Evolutionary conservation across 2,888 invertebrate genomes (phyloP), one percentile per base, ranked within the genome.

Genomic region (Dimorphilus gyrociliatus): DNA sequence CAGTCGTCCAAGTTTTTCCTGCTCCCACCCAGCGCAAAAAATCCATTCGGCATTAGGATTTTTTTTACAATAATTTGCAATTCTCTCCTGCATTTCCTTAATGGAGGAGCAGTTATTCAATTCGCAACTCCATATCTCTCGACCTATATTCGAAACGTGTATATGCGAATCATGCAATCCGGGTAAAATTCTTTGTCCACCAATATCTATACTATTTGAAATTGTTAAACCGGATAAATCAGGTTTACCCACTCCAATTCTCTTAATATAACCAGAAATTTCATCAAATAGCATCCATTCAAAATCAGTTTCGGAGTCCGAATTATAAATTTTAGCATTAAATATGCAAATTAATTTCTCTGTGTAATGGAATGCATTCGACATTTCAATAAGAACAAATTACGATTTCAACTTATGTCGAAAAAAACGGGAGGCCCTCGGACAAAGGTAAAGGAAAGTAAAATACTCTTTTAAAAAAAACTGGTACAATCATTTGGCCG

Each of bases 161-260:
- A 42, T 31, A 26, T 42, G 42, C 5, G 37, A 34, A 4, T 42
- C 42, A 14, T 41, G 40, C 13, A 42, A 27, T 1, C 42, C 41
- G 8, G 41, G 39, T 8, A 41, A 32, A 10, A 41, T 19, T 6
- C 26, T 16, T 17, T 23, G 23, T 7, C 37, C 37, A 3, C 18
- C 23, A 19, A 23, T 15, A 16, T 30, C 21, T 10, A 10, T 25
- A 10, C 21, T 27, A 2, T 21, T 8, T 2, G n/a, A 26, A 17
- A 17, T 25, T 13, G 25, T 5, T 23, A 36, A 36, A 14, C 25
- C 27, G 2, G 13, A n/a, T 12, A 30, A 10, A 7, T 35, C 33
- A 4, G 33, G 19, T 21, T 29, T 14, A 8, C 16, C 32, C 13
- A 13, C 10, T 24, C 30, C 31, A 4, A 31, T 25, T 10, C 16